phyloP scores from a whole-genome alignment of 2,888 invertebrate genomes.

The Trachelus tabidus region DNA sequence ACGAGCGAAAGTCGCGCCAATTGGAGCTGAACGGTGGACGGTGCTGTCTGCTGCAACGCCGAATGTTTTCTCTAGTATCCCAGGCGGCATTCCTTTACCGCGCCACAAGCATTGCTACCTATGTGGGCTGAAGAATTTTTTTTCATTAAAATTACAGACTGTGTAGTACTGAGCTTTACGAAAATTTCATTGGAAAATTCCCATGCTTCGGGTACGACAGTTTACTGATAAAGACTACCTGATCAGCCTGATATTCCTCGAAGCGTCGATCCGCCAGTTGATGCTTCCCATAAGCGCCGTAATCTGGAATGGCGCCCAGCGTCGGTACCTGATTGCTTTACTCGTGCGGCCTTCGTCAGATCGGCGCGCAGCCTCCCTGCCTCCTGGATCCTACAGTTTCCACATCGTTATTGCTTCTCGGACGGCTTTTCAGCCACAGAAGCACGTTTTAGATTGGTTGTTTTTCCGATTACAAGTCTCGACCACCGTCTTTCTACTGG shows the following conservation, averaged over 20 bases:
- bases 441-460: not conserved
- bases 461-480: not conserved
- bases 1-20: conserved; percentile 45
- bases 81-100: no score
- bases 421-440: not conserved
- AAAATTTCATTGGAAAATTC: not conserved
- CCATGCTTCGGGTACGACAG: not conserved
- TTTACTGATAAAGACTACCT: not conserved
- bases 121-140: no score
- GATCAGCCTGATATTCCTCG: not conserved
- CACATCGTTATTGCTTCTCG: conserved; percentile 11
- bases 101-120: no score
- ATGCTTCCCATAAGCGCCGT: not conserved
- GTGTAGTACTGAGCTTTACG: no score
- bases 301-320: conserved; percentile 6
- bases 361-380: conserved; percentile 15
- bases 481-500: not conserved
- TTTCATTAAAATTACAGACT: no score
- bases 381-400: conserved; percentile 25
- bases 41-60: conserved; percentile 24
- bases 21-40: conserved; percentile 47
- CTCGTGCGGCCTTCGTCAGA: conserved; percentile 42
- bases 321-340: conserved; percentile 23
- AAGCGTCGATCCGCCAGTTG: not conserved
- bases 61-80: not conserved